Evolutionary conservation across 1,140 invertebrate species (phyloP), one percentile per base, ranked within the genome.

Genomic region (Lepidurus packardi): DNA sequence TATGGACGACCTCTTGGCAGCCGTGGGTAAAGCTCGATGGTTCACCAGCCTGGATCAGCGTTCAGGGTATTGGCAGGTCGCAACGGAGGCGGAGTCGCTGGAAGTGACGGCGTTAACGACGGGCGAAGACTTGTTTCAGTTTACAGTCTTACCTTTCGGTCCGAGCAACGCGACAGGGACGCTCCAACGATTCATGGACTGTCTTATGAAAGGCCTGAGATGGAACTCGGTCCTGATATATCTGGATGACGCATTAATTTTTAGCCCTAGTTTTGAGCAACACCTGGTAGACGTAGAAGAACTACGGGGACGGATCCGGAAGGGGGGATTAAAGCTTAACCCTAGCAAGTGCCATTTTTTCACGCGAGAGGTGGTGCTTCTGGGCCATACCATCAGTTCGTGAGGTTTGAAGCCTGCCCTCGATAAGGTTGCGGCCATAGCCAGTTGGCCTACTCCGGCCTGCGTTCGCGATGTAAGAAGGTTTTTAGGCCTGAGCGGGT

Each of bases 51-150:
- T 87, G 7, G 86, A 87, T 81, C 75, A 86, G 13, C 79, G 74
- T 0, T 83, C 82, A 24, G 87, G 87, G 1, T 88, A 85, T 81
- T 84, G 83, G 81, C 87, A 88, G 81, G 80, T 88, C 9, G 76
- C 77, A 7, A 74, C 88, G 8, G 81, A 84, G 7, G 73, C 80
- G 41, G 53, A 78, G 0, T 82, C 83, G 73, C 83, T 81, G 9
- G 79, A 83, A 9, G 88, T 87, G 82, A 89, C 87, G 0, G 87
- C 86, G 0, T 88, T 89, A 65, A 81, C 80, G 16, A 85, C 83
- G 53, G 82, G 10, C 44, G 77, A 81, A 8, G 83, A 82, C 5
- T 80, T 82, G 16, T 83, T 41, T 73, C 77, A 81, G 65, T 82
- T 79, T 11, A 75, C 21, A 0, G 1, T 45, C 13, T 73, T 81